A percentile compares a stretch with the other conserved stretches of the same genome.
Evolutionary conservation across 2,888 invertebrate genomes (phyloP).

Genomic region (Anaspis maculata): DNA sequence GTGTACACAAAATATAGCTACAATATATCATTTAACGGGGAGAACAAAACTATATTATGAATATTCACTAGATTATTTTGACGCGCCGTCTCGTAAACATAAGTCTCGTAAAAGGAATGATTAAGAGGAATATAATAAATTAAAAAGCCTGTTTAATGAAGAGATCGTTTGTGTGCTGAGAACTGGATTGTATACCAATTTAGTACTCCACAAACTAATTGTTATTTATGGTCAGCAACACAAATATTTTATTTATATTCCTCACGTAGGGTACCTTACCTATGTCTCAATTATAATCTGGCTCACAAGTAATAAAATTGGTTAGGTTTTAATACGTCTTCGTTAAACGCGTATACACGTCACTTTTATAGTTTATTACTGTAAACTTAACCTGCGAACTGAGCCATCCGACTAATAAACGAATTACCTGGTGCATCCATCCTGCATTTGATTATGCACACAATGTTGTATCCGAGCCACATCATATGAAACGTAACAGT

Average conservation of each 20-base stretch:
- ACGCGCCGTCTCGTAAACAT: no score
- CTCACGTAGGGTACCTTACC: constrained; percentile 19
- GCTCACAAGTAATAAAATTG: constrained; percentile 19
- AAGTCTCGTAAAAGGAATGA: no score
- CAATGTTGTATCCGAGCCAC: no score
- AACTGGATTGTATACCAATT: constrained; percentile 35
- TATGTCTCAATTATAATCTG: constrained; percentile 24
- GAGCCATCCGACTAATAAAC: constrained; percentile 1
- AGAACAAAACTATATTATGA: no score
- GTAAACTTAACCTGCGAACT: constrained; percentile 2
- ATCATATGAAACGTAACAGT: no score
- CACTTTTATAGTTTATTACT: constrained; percentile 9
- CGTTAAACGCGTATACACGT: constrained; percentile 9
- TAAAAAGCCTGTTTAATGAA: constrained; percentile 28
- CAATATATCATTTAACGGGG: no score
- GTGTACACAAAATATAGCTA: no score
- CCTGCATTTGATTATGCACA: no score
- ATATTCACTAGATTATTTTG: no score
- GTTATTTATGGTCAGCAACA: constrained; percentile 33
- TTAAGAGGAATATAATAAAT: no score
- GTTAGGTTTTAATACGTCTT: constrained; percentile 9
- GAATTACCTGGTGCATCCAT: no score
- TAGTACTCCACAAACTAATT: constrained; percentile 34
- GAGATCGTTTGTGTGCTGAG: constrained; percentile 30
- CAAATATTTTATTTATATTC: constrained; percentile 36